These are phyloP conservation scores for Calliopsis andreniformis DNA, from an alignment of 1,140 invertebrate species.

Conservation along the genomic window DNA sequence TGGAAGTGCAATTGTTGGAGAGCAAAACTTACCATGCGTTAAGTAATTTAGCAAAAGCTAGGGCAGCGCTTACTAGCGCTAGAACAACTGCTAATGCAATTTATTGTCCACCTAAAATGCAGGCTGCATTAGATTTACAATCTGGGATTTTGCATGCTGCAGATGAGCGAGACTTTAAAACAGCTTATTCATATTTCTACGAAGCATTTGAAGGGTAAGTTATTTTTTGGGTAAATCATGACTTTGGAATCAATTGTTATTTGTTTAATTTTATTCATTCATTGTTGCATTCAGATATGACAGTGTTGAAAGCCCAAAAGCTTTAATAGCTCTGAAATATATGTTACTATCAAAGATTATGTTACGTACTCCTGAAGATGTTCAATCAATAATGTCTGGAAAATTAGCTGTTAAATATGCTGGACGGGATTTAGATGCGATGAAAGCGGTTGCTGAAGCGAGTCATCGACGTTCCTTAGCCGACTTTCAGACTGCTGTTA, in stretches of 20 bases:
- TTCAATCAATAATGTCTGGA: slow-evolving; percentile 96
- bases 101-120: slow-evolving; percentile 99
- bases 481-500: slow-evolving; percentile 95
- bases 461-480: slow-evolving; percentile 97
- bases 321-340: slow-evolving; percentile 97
- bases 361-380: slow-evolving; percentile 97
- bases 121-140: slow-evolving; percentile 97
- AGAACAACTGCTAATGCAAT: slow-evolving; percentile 99
- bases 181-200: slow-evolving; percentile 99
- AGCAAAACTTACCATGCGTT: slow-evolving; percentile 99
- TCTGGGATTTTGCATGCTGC: slow-evolving; percentile 99
- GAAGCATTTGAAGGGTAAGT: slow-evolving; percentile 97
- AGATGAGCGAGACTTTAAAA: slow-evolving; percentile 99
- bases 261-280: not conserved
- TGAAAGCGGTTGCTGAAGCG: slow-evolving; percentile 97
- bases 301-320: slow-evolving; percentile 95
- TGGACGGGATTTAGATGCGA: slow-evolving; percentile 97
- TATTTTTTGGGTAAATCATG: not conserved
- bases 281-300: slow-evolving; percentile 86
- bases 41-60: slow-evolving; percentile 97
- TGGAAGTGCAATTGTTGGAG: slow-evolving; percentile 97
- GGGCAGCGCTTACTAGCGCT: slow-evolving; percentile 98
- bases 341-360: slow-evolving; percentile 99
- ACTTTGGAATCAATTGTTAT: not conserved
- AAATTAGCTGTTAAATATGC: slow-evolving; percentile 98